Percentiles rank a stretch among this genome's conserved stretches.
Evolutionary conservation across 2,797 vertebrate species (phyloP).

Genomic region (Anguilla marmorata): DNA sequence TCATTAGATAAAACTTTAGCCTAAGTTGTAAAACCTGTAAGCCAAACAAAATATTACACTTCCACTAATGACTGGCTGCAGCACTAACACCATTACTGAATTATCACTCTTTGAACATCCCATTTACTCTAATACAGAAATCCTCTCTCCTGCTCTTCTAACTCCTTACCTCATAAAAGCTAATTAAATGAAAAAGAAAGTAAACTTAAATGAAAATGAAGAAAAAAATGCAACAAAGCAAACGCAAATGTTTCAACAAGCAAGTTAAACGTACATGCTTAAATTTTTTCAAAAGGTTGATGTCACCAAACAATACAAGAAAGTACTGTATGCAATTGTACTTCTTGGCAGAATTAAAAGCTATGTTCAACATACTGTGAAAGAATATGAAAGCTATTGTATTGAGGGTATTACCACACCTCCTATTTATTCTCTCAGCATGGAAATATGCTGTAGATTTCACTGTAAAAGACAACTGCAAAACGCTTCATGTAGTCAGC

Average conservation of each 20-base stretch:
- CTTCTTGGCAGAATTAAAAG: neutral
- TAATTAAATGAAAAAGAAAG: neutral
- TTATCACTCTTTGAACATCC: neutral
- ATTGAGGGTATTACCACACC: neutral
- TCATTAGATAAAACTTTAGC: neutral
- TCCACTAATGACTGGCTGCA: neutral
- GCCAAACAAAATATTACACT: neutral
- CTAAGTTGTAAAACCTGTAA: neutral
- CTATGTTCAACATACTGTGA: neutral
- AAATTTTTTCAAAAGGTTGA: neutral
- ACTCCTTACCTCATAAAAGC: neutral
- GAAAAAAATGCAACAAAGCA: neutral
- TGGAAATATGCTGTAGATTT: neutral
- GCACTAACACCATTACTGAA: neutral
- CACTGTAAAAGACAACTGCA: neutral
- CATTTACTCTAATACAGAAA: neutral
- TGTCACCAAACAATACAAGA: neutral
- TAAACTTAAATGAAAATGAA: slow-evolving; percentile 14
- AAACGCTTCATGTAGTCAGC: neutral
- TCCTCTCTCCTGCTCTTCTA: neutral
- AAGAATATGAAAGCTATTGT: neutral
- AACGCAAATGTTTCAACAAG: slow-evolving; percentile 3
- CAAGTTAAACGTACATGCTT: slow-evolving; percentile 12
- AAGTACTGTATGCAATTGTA: neutral
- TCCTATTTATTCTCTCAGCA: neutral